Percentiles rank a stretch among this genome's conserved stretches.
phyloP scores from a whole-genome alignment of 2,113 vertebrate genomes.

The Strix aluco region DNA sequence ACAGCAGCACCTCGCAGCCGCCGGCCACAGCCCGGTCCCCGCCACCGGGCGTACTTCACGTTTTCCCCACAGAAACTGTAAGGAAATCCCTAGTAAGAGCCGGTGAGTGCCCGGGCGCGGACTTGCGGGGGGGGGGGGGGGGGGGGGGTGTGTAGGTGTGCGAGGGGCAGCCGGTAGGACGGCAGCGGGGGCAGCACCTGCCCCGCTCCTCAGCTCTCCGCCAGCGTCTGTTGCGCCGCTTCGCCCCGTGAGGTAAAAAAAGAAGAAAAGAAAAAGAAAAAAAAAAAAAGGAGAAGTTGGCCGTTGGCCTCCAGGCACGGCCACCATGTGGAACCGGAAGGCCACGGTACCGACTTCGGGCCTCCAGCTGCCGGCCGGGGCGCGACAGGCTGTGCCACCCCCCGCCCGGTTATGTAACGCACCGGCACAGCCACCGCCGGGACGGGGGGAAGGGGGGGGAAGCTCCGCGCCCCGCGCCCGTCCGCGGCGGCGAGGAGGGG shows the following conservation, averaged over 20 bases:
- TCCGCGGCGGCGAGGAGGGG: not conserved
- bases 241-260: not conserved
- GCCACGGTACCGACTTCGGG: not conserved
- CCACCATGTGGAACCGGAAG: constrained; percentile 21
- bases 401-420: not conserved
- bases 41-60: not conserved
- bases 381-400: not conserved
- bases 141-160: too few species aligned
- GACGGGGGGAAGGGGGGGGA: too few species aligned
- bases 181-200: not conserved
- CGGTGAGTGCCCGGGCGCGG: not conserved
- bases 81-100: not conserved
- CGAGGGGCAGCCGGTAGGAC: not conserved
- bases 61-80: not conserved
- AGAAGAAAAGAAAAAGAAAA: too few species aligned
- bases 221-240: not conserved
- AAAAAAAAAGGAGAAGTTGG: not conserved
- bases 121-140: too few species aligned
- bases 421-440: not conserved
- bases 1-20: not conserved
- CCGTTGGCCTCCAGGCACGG: not conserved
- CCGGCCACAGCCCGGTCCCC: not conserved
- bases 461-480: not conserved
- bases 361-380: not conserved
- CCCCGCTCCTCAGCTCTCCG: not conserved